Conservation (phyloP, 2,888 invertebrate genomes). For the Craniophora ligustri region DNA sequence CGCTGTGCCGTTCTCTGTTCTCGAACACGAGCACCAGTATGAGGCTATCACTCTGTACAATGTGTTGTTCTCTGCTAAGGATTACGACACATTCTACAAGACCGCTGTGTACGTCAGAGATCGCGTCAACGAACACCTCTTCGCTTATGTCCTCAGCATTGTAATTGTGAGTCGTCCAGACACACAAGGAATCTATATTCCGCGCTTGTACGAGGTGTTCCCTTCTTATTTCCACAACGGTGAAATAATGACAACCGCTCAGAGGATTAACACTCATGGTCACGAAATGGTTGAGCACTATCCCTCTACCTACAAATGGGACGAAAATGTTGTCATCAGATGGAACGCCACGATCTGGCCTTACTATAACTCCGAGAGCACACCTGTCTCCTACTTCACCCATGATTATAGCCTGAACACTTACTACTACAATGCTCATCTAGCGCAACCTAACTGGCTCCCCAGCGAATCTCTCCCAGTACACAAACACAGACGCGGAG, state of each 20-base stretch:
- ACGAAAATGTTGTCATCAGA: conserved; percentile 87
- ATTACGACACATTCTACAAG: conserved; percentile 91
- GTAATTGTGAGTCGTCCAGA: conserved; percentile 90
- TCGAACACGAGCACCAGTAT: conserved; percentile 87
- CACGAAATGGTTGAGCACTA: conserved; percentile 67
- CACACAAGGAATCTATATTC: conserved; percentile 90
- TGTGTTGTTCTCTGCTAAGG: conserved; percentile 91
- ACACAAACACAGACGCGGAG: conserved; percentile 89
- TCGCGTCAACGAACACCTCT: conserved; percentile 91
- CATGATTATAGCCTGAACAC: conserved; percentile 92
- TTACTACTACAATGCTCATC: conserved; percentile 89
- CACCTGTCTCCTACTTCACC: conserved; percentile 90
- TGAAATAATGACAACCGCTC: conserved; percentile 90
- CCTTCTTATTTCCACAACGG: conserved; percentile 92
- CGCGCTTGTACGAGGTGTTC: conserved; percentile 92
- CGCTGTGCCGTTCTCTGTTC: conserved; percentile 88
- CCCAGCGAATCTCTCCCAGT: conserved; percentile 85
- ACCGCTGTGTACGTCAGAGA: conserved; percentile 91
- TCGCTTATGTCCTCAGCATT: conserved; percentile 89
- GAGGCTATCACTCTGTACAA: conserved; percentile 91
- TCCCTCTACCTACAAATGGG: conserved; percentile 73
- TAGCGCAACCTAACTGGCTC: conserved; percentile 91
- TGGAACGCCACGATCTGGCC: conserved; percentile 90
- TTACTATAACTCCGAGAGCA: conserved; percentile 86
- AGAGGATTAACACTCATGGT: conserved; percentile 87